These are phyloP conservation scores for Lamellibrachia satsuma DNA, from an alignment of 2,888 invertebrate genomes.

Conservation along the genomic window DNA sequence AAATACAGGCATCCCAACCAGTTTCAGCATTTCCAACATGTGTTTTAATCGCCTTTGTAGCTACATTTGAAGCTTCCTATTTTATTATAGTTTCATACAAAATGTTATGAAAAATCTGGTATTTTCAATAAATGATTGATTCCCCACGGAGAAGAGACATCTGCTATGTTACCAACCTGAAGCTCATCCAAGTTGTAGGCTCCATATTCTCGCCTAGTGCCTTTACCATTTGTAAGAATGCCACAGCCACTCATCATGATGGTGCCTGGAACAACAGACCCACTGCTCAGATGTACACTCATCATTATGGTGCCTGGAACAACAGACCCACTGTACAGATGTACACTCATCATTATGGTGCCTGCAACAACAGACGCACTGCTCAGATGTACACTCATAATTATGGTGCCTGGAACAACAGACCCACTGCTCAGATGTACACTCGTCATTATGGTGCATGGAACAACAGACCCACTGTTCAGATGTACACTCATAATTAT, in stretches of 20 bases:
- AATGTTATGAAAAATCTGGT: too few species aligned
- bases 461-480: too few species aligned
- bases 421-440: too few species aligned
- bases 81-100: too few species aligned
- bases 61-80: too few species aligned
- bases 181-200: conserved; percentile 92
- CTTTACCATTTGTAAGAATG: conserved; percentile 94
- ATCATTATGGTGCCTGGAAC: too few species aligned
- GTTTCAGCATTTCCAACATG: background rate
- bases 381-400: conserved; percentile 85
- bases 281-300: background rate
- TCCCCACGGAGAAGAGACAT: background rate
- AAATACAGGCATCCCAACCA: background rate
- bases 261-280: conserved; percentile 53
- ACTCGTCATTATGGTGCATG: too few species aligned
- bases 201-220: conserved; percentile 90
- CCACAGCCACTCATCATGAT: conserved; percentile 91
- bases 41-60: background rate
- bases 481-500: too few species aligned
- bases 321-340: too few species aligned
- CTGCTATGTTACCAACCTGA: conserved; percentile 70
- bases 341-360: too few species aligned
- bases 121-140: too few species aligned
- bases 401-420: conserved; percentile 47
- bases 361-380: too few species aligned